phyloP scores from a whole-genome alignment of 2,113 vertebrate species.

The Myanophis thanlyinensis region DNA sequence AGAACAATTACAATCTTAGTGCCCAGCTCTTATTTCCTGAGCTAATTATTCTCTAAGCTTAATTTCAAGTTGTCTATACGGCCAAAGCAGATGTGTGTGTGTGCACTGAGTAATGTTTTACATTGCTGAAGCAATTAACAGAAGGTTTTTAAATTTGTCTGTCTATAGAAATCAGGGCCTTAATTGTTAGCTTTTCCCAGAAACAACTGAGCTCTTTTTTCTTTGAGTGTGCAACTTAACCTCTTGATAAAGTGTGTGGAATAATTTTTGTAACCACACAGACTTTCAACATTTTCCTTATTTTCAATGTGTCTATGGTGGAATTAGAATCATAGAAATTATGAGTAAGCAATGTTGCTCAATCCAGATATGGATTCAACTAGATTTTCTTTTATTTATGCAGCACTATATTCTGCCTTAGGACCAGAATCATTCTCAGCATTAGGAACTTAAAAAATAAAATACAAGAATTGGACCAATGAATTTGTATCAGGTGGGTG shows the following conservation, averaged over 20 bases:
- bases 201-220: neutral
- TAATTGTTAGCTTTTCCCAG: constrained; percentile 27
- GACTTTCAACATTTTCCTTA: neutral
- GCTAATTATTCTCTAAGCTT: constrained; percentile 29
- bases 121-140: constrained; percentile 33
- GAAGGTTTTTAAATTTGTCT: constrained; percentile 11
- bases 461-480: neutral
- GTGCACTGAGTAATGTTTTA: neutral
- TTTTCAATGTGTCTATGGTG: neutral
- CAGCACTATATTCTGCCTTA: neutral
- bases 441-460: neutral
- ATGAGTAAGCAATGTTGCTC: neutral
- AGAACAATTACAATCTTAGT: constrained; percentile 30
- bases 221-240: rapidly evolving
- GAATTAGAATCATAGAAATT: neutral
- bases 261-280: neutral
- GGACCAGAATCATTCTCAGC: neutral
- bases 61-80: neutral
- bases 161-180: constrained; percentile 22
- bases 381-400: neutral
- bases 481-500: neutral
- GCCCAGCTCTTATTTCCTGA: constrained; percentile 42
- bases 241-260: neutral
- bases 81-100: neutral
- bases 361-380: neutral